Base-by-base conservation (phyloP, 2,113 vertebrate species). In the Lamprotornis superbus region DNA sequence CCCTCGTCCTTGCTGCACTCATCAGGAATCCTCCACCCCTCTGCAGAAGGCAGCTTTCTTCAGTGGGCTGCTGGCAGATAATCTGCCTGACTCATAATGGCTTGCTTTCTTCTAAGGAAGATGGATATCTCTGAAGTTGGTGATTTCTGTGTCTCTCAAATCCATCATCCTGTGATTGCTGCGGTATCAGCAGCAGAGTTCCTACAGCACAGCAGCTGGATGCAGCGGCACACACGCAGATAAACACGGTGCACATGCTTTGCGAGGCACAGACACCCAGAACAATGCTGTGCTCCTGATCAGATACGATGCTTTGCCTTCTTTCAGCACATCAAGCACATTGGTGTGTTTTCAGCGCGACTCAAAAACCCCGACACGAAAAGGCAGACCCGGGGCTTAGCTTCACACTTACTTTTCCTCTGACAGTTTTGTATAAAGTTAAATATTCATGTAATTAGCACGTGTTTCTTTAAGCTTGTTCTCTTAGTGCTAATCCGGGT, bases 381-480 rank as follows among this genome's bases (percentile, higher is more conserved):
- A 42, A 82, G 21, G 52, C 67, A 93, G 70, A 75, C 57, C 49
- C 42, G 7, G 35, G 57, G 70, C 25, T 94, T 85, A 61, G 87
- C 70, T 74, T 73, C 49, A 14, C 71, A 14, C 21, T 63, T 19
- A 24, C 50, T 79, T 82, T 68, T 63, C 77, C 74, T 84, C 81
- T 57, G 59, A 35, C 19, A 21, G 25, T 49, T 95, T 77, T 69
- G 39, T 70, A 56, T 35, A 74, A 83, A 86, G 49, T 67, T 83
- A 40, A 79, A 84, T 76, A 75, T 76, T 87, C 4, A 4, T 39
- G 35, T 83, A 67, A 91, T 86, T 65, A 90, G 42, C 46, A 35
- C 35, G 63, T 63, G 60, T 91, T 91, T 82, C 83, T 92, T 89
- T 93, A 88, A 91, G 50, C 56, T 95, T 59, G 25, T 52, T 90